Evolutionary conservation across 2,888 invertebrate genomes (phyloP), one percentile per base, ranked within the genome.

Genomic region (Protophormia terraenovae): DNA sequence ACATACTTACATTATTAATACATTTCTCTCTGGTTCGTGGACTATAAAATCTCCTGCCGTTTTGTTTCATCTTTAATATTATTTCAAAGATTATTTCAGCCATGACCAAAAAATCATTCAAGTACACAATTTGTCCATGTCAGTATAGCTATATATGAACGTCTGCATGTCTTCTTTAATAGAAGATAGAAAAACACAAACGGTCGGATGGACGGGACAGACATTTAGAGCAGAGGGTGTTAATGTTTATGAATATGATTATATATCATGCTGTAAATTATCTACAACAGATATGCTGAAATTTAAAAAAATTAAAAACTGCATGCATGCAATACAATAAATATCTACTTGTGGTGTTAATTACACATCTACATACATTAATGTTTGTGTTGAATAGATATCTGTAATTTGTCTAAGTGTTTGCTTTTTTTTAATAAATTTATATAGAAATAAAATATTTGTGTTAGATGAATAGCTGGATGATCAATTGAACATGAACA

Each of bases 51-150:
- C 60, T 76, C 58, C 60, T 66, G 84, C 72, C 75, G 50, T 41
- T 83, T 60, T 47, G 75, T 58, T 55, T 55, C n/a, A 5, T 47
- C n/a, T 41, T 58, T 35, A n/a, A n/a, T n/a, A 24, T 32, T 35
- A 10, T 62, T 73, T 55, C 19, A 16, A 66, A 58, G n/a, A 66
- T 60, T 38, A 50, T 80, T 66, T 84, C 84, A 80, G 47, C 76
- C 80, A 72, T 84, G 76, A 84, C 76, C 71, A 53, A 69, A 83
- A n/a, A 82, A 41, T 76, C 62, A 82, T 82, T 80, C 80, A 66
- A 50, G 41, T 47, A 72, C 55, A 76, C 76, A 72, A 80, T 64
- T 77, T 72, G 71, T 80, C 66, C 80, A 60, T 84, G 64, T n/a
- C 47, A 35, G 67, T 47, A 24, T 55, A n/a, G n/a, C n/a, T n/a